Evolutionary conservation across 2,113 vertebrate species (phyloP).

Genomic region (Turnix velox): DNA sequence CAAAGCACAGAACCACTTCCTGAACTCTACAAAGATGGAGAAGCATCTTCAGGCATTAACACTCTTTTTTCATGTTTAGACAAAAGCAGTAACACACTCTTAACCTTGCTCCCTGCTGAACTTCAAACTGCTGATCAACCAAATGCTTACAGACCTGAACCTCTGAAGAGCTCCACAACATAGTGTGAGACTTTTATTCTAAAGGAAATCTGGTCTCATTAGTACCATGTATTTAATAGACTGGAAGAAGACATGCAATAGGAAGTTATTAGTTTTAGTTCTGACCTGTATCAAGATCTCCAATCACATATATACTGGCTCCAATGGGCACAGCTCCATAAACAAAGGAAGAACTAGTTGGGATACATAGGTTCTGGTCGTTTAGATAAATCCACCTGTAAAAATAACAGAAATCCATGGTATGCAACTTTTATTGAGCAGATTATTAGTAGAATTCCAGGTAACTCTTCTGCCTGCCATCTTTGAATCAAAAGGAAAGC

Average conservation of each 20-base stretch:
- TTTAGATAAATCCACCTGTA: constrained; percentile 94
- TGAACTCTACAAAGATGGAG: neutral
- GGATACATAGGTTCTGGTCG: constrained; percentile 92
- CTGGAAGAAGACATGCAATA: neutral
- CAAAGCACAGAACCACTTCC: neutral
- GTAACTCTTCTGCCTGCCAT: neutral
- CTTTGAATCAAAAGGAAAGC: neutral
- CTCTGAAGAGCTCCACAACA: neutral
- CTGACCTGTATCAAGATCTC: constrained; percentile 95
- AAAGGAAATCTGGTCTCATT: neutral
- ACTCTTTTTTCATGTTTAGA: neutral
- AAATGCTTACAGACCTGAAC: neutral
- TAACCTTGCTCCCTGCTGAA: neutral
- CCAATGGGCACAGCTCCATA: constrained; percentile 95
- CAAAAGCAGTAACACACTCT: neutral
- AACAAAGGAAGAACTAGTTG: constrained; percentile 93
- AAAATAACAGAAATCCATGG: neutral
- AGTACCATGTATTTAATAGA: neutral
- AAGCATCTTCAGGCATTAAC: neutral
- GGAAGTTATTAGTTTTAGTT: neutral
- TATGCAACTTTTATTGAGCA: neutral
- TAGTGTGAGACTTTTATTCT: neutral
- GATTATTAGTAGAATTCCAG: neutral
- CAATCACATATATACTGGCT: constrained; percentile 95
- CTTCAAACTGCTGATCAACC: neutral